Conservation (phyloP, 2,888 invertebrate genomes). For the Clepsis dumicolana region DNA sequence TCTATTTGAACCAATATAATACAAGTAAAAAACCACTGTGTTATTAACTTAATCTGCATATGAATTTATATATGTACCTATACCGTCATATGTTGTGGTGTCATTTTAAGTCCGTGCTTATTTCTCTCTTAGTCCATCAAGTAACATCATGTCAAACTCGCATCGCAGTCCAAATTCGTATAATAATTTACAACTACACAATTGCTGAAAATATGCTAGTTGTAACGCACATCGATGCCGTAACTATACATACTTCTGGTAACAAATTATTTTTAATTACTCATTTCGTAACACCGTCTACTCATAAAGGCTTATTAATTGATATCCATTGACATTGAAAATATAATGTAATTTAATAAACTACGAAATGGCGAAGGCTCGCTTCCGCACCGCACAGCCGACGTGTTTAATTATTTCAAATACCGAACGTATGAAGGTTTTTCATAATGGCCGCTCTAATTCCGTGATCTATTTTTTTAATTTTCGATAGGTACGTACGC, state of each 20-base stretch:
- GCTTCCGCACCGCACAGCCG: conserved; percentile 35
- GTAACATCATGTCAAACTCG: no score
- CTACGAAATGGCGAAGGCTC: conserved; percentile 33
- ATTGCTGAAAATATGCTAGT: background rate
- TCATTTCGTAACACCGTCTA: conserved; percentile 25
- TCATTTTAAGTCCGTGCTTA: no score
- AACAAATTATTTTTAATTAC: conserved; percentile 37
- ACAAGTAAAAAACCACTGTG: background rate
- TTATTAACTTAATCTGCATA: background rate
- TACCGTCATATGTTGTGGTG: no score
- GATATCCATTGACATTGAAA: conserved; percentile 36
- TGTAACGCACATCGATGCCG: conserved; percentile 6
- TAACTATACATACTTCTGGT: conserved; percentile 11
- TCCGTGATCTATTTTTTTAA: conserved; percentile 36
- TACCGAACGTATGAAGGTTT: conserved; percentile 39
- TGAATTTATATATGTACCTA: no score
- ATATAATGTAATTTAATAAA: conserved; percentile 34
- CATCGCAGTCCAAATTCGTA: no score
- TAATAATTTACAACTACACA: no score
- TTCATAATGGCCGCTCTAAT: conserved; percentile 34
- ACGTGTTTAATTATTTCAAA: conserved; percentile 30
- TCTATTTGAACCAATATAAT: background rate
- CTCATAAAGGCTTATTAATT: conserved; percentile 22
- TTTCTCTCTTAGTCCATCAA: no score
- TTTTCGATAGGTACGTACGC: conserved; percentile 26